A percentile compares a stretch with the other conserved stretches of the same genome.
Conservation (phyloP, 2,888 invertebrate genomes). For the Lasioglossum marginatum region DNA sequence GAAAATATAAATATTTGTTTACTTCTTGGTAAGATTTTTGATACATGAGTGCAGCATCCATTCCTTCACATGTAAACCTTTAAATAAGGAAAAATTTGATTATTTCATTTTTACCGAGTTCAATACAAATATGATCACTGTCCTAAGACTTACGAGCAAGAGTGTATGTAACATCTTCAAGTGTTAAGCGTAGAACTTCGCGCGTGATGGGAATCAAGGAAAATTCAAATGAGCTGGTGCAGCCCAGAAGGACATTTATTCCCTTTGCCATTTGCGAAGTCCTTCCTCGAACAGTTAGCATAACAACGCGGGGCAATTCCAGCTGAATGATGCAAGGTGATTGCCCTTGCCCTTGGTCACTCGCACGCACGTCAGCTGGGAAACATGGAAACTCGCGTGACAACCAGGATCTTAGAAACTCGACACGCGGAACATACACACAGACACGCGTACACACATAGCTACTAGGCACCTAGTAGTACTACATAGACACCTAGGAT, state of each 20-base stretch:
- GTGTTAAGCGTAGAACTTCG: too few species aligned
- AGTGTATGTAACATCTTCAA: too few species aligned
- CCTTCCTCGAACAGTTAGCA: background rate
- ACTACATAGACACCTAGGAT: too few species aligned
- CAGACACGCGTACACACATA: background rate
- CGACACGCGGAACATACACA: background rate
- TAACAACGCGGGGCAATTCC: background rate
- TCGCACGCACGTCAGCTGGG: slow-evolving; percentile 33
- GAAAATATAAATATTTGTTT: too few species aligned
- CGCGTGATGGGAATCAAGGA: background rate
- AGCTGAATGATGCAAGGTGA: slow-evolving; percentile 29
- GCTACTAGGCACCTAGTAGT: too few species aligned
- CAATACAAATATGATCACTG: too few species aligned
- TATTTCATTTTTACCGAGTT: too few species aligned
- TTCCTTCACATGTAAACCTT: too few species aligned
- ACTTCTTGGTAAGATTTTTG: too few species aligned
- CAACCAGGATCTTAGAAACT: slow-evolving; percentile 2
- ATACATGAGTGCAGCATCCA: too few species aligned
- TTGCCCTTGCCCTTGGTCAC: slow-evolving; percentile 53
- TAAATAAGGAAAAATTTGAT: too few species aligned
- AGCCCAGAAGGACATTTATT: background rate
- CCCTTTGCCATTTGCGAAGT: background rate
- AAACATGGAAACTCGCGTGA: slow-evolving; percentile 56
- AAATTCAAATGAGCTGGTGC: background rate
- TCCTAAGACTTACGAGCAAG: too few species aligned